Base-by-base conservation (phyloP, 1,140 invertebrate genomes). In the Protaetia brevitarsis region DNA sequence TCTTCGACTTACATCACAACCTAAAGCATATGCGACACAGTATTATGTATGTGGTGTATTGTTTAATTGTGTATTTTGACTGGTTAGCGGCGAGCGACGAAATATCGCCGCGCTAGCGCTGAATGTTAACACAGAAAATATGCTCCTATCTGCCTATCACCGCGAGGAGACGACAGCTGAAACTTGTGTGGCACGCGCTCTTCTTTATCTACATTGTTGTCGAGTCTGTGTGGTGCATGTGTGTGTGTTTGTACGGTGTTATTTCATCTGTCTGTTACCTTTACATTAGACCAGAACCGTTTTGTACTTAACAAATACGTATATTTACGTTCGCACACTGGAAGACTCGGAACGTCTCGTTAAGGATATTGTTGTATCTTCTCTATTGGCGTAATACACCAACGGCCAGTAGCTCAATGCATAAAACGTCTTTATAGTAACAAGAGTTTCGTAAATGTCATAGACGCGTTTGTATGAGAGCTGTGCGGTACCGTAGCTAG, bases 41-140 rank as follows among this genome's bases (percentile, higher is more conserved):
- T 41, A 16, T 16, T 41, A 19, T 51, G 26, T 51, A n/a, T n/a
- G n/a, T n/a, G n/a, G n/a, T n/a, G n/a, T n/a, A n/a, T 51, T 51
- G 41, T 51, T 51, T 51, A 51, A 51, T 51, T 51, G 41, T 51
- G 41, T 51, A 51, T 51, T 51, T 51, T 51, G 41, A 51, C 41
- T 51, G 41, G 41, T 19, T 5, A n/a, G n/a, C n/a, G n/a, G n/a
- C n/a, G 41, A 51, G 41, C n/a, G 41, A 51, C 41, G 41, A 51
- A 51, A 51, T 51, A 51, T 51, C 41, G 1, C 26, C 41, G 16
- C 41, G 26, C 37, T 23, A 51, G 13, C 31, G 31, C 31, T 23
- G 16, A 51, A 51, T 8, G 13, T 16, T 51, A 23, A 51, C 19
- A 51, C 41, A 51, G 4, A 23, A 51, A 51, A 51, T 51, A 23